These are phyloP conservation scores for Sphecodes monilicornis DNA, from an alignment of 2,888 invertebrate species.

Conservation along the genomic window DNA sequence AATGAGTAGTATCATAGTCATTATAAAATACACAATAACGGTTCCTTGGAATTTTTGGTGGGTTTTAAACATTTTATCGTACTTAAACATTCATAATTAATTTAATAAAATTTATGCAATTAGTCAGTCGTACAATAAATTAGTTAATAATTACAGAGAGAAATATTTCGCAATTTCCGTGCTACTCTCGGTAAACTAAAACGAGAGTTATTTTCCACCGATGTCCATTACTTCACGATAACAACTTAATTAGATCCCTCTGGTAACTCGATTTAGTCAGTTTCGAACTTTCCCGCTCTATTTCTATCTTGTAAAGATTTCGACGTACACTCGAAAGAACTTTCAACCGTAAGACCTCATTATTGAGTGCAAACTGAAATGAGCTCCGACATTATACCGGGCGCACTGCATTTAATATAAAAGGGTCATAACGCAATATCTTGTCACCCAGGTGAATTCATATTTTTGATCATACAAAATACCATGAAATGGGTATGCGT, in stretches of 20 bases:
- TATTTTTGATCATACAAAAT: background rate
- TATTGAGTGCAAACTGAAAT: background rate
- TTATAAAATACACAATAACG: background rate
- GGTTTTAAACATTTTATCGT: background rate
- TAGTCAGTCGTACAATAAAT: background rate
- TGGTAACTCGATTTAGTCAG: slow-evolving; percentile 17
- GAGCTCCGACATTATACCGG: background rate
- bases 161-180: background rate
- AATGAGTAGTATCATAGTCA: background rate
- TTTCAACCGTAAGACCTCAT: slow-evolving; percentile 18
- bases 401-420: background rate
- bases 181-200: background rate
- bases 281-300: slow-evolving; percentile 15
- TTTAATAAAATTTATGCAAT: background rate
- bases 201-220: slow-evolving; percentile 12
- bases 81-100: background rate
- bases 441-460: background rate
- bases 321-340: slow-evolving; percentile 18
- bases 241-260: slow-evolving; percentile 17
- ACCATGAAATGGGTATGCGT: background rate
- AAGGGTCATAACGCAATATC: background rate
- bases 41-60: background rate
- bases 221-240: slow-evolving; percentile 12
- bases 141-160: background rate
- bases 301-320: slow-evolving; percentile 14